These are phyloP conservation scores for Caenorhabditis sulstoni DNA, from an alignment of 2,888 invertebrate species.

Conservation along the genomic window DNA sequence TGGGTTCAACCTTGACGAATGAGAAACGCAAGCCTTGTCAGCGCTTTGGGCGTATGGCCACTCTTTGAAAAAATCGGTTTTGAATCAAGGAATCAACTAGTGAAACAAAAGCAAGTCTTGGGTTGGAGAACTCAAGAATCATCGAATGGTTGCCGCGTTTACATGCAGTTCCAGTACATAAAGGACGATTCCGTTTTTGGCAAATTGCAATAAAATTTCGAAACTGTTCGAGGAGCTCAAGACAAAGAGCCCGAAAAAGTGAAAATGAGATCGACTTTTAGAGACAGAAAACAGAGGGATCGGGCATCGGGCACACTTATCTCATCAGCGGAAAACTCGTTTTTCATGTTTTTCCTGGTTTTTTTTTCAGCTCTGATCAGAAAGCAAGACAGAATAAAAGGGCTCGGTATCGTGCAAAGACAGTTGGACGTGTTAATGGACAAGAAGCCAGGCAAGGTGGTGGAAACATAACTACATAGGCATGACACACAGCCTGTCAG, in stretches of 20 bases:
- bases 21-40: background rate
- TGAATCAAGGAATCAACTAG: constrained; percentile 49
- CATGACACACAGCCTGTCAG: constrained; percentile 21
- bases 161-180: constrained; percentile 28
- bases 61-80: constrained; percentile 20
- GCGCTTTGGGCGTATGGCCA: too few species aligned
- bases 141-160: constrained; percentile 38
- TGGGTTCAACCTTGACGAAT: constrained; percentile 1
- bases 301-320: constrained; percentile 40
- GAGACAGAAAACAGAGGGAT: constrained; percentile 43
- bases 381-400: constrained; percentile 5
- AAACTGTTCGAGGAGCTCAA: too few species aligned
- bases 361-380: background rate
- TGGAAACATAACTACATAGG: constrained; percentile 6
- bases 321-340: too few species aligned
- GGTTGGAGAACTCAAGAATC: constrained; percentile 52
- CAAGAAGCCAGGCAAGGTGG: constrained; percentile 33
- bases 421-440: background rate
- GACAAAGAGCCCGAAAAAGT: too few species aligned
- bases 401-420: constrained; percentile 23
- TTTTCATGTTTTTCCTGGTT: background rate
- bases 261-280: constrained; percentile 13
- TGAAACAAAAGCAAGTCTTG: constrained; percentile 60
- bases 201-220: too few species aligned
- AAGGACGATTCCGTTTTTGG: background rate